Evolutionary conservation across 2,888 invertebrate genomes (phyloP).

Genomic region (Hypomecis punctinalis): DNA sequence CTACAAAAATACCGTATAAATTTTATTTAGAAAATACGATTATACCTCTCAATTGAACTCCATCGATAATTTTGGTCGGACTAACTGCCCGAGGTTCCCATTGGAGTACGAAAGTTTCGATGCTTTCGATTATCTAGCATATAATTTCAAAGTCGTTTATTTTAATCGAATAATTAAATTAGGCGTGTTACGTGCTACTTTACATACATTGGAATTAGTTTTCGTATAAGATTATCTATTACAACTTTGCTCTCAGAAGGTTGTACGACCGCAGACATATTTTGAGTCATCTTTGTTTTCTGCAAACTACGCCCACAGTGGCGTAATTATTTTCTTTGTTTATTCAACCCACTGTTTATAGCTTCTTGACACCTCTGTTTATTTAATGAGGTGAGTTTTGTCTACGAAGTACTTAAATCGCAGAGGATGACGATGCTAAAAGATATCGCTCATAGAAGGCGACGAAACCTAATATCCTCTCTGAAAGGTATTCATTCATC

Average conservation of each 20-base stretch:
- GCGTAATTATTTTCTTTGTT: conserved; percentile 12
- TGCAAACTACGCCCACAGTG: conserved; percentile 10
- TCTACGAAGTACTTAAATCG: too few species aligned
- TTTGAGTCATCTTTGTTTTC: conserved; percentile 18
- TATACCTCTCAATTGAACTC: neutral
- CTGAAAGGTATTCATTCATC: too few species aligned
- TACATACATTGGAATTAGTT: neutral
- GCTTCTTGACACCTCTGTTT: too few species aligned
- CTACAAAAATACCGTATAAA: neutral
- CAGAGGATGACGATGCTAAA: too few species aligned
- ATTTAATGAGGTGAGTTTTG: too few species aligned
- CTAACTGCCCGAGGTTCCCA: conserved; percentile 22
- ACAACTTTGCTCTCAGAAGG: neutral
- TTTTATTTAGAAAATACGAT: neutral
- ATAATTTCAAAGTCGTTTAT: conserved; percentile 20
- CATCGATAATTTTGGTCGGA: conserved; percentile 4
- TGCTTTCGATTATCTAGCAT: conserved; percentile 24
- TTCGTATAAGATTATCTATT: conserved; percentile 4
- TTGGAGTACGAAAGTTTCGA: conserved; percentile 23
- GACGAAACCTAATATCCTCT: too few species aligned
- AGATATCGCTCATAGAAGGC: too few species aligned
- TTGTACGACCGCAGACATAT: conserved; percentile 2
- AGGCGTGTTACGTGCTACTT: neutral
- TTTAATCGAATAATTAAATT: conserved; percentile 15
- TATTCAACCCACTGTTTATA: neutral